Evolutionary conservation across 2,113 vertebrate species (phyloP), one percentile per base, ranked within the genome.

Genomic region (Haplochromis vanheusdeni): DNA sequence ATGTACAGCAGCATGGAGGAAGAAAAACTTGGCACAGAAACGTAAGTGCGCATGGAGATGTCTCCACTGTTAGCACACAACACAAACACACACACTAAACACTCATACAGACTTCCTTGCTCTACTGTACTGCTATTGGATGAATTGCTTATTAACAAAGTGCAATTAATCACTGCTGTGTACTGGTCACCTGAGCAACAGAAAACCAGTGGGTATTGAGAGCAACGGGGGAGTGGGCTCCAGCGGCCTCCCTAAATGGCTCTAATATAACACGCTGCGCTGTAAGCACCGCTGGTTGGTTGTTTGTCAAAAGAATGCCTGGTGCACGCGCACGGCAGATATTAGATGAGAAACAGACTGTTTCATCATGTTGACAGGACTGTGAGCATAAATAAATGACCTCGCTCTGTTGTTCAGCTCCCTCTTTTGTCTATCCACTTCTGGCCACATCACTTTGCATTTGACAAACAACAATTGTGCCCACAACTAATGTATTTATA

Each of bases 121-220:
- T 83, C 56, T 10, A 21, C 42, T 28, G 23, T 82, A 86, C 79
- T 88, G 80, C 86, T 86, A 79, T 88, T 79, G 84, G 55, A 70
- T 62, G 75, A 93, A 91, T 87, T 81, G 86, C 89, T 90, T 91
- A 91, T 95, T 94, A 94, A 91, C 85, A 92, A 96, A 95, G 92
- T 88, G 87, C 89, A 93, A 95, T 97, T 95, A 94, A 96, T 96
- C 96, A 96, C 37, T 40, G 86, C 31, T 5, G 23, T 84, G 86
- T 85, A 79, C 81, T 26, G 80, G 89, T 90, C 89, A 93, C 91
- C 91, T 89, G 91, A 87, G 93, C 86, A 87, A 89, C 82, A 58
- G 86, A 90, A 93, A 94, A 90, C 86, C 92, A 77, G 81, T 33
- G 9, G 54, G 86, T 26, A 84, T 35, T 86, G 89, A 79, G 73